Percentiles rank a stretch among this genome's conserved stretches.
phyloP scores from a whole-genome alignment of 2,797 vertebrate genomes.

The Cryptoprocta ferox region DNA sequence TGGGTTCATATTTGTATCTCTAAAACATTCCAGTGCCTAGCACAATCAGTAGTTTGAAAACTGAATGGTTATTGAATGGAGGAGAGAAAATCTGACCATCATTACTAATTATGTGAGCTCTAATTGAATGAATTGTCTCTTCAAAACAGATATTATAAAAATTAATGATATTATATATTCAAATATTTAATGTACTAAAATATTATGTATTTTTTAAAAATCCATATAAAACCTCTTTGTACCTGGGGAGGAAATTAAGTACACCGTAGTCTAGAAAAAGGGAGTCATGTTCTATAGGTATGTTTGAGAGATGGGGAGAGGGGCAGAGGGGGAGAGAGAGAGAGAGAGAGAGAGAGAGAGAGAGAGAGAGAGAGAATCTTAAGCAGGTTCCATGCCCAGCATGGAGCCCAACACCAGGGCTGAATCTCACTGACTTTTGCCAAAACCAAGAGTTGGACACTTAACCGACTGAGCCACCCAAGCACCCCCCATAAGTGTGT shows the following conservation, averaged over 20 bases:
- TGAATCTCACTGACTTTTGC: no score
- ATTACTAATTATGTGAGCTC: not conserved
- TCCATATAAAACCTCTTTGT: not conserved
- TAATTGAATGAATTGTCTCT: not conserved
- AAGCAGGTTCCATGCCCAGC: no score
- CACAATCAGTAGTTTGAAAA: not conserved
- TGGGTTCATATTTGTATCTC: not conserved
- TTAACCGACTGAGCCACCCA: no score
- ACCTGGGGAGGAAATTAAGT: not conserved
- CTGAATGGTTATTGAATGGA: not conserved
- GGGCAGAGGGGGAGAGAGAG: no score
- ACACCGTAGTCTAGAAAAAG: not conserved
- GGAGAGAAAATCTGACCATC: not conserved
- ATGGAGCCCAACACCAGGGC: no score
- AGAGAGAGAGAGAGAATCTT: no score
- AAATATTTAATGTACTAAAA: not conserved
- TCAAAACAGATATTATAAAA: not conserved
- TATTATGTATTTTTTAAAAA: not conserved
- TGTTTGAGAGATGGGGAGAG: not conserved
- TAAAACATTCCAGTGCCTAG: not conserved
- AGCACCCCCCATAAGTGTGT: no score
- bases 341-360: no score
- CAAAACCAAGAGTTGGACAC: no score
- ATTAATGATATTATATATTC: not conserved
- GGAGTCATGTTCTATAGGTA: not conserved